A percentile compares a stretch with the other conserved stretches of the same genome.
Conservation (phyloP, 2,113 vertebrate genomes). For the zebrafish (Danio rerio) region DNA sequence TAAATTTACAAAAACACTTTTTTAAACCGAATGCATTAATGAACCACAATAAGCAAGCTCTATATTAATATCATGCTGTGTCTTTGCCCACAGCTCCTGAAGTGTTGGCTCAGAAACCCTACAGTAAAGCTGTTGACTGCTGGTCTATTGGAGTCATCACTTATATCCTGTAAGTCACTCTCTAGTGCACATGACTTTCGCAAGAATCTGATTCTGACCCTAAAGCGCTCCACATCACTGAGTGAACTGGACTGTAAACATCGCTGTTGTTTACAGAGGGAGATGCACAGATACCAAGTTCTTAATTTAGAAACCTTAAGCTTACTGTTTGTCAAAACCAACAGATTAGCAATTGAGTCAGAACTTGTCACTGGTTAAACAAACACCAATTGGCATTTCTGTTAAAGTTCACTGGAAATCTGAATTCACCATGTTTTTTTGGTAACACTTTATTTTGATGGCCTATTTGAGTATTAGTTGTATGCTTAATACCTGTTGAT, state of each 20-base stretch:
- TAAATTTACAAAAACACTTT: no score
- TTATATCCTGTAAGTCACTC: constrained; percentile 90
- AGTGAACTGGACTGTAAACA: constrained; percentile 6
- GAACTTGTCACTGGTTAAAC: background rate
- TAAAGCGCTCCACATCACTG: background rate
- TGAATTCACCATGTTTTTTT: no score
- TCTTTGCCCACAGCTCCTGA: constrained; percentile 84
- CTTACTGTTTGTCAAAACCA: background rate
- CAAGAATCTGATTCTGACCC: background rate
- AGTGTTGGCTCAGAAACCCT: constrained; percentile 94
- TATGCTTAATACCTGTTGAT: no score
- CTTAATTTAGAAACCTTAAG: constrained; percentile 22
- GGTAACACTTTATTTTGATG: no score
- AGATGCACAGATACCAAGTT: background rate
- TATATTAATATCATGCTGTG: background rate
- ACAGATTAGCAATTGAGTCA: background rate
- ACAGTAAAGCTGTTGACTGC: constrained; percentile 97
- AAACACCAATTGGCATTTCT: background rate
- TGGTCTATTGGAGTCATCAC: constrained; percentile 99
- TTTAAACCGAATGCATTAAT: no score
- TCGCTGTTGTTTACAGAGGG: background rate
- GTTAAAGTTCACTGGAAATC: background rate
- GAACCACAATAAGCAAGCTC: no score
- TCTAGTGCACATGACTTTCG: background rate
- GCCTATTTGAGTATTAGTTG: no score